Conservation (phyloP, 2,113 vertebrate genomes). For the Podilymbus podiceps region DNA sequence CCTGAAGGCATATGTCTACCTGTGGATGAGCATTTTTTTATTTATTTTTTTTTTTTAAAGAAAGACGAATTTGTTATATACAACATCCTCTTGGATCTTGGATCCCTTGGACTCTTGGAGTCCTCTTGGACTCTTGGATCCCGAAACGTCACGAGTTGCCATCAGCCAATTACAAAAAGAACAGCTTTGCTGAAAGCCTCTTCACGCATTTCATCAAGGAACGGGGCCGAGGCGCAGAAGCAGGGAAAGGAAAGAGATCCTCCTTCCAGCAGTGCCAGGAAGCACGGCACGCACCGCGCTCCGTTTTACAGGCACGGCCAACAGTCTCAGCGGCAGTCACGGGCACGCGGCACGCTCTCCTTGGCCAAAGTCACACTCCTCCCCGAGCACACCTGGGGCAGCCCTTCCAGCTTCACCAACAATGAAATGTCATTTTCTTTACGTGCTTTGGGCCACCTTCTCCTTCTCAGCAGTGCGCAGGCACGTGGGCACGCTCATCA, state of each 20-base stretch:
- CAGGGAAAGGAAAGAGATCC: not conserved
- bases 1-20: not conserved
- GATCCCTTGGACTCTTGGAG: no score
- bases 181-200: not conserved
- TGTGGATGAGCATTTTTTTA: not conserved
- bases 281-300: not conserved
- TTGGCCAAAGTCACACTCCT: not conserved
- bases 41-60: no score
- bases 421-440: not conserved
- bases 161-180: not conserved
- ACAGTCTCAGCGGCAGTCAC: not conserved
- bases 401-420: not conserved
- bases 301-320: not conserved
- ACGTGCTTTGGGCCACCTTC: not conserved
- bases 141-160: not conserved
- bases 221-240: rapidly evolving
- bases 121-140: no score
- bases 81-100: no score
- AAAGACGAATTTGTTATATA: not conserved
- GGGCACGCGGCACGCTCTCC: not conserved
- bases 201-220: not conserved
- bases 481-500: rapidly evolving
- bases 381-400: not conserved
- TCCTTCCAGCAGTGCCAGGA: not conserved
- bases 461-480: not conserved